phyloP scores from a whole-genome alignment of 2,113 vertebrate species.

The Datnioides undecimradiatus region DNA sequence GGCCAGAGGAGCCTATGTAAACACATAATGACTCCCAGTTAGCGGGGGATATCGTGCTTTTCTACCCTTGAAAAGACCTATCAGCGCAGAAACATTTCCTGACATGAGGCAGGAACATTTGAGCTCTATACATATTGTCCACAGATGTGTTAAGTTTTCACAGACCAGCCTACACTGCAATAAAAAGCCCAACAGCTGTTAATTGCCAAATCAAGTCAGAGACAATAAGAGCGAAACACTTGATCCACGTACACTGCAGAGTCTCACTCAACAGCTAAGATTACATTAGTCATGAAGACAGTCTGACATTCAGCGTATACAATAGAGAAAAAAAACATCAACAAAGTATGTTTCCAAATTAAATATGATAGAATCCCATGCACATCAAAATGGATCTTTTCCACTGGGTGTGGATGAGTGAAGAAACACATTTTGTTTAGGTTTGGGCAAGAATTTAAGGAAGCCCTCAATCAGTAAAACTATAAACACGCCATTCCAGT shows the following conservation, averaged over 20 bases:
- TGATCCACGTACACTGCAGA: slow-evolving; percentile 25
- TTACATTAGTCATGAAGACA: slow-evolving; percentile 55
- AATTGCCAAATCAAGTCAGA: slow-evolving; percentile 65
- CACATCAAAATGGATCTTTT: slow-evolving; percentile 60
- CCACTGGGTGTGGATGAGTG: slow-evolving; percentile 74
- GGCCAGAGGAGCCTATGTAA: slow-evolving; percentile 19
- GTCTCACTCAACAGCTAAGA: slow-evolving; percentile 37
- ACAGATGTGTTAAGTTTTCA: slow-evolving; percentile 75
- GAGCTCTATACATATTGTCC: slow-evolving; percentile 67
- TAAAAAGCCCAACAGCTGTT: slow-evolving; percentile 70
- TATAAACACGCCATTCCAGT: slow-evolving; percentile 80
- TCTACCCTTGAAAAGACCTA: slow-evolving; percentile 56
- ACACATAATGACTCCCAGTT: slow-evolving; percentile 58
- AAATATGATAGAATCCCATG: slow-evolving; percentile 59
- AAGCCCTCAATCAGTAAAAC: slow-evolving; percentile 80
- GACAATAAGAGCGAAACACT: slow-evolving; percentile 31
- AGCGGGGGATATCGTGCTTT: slow-evolving; percentile 40
- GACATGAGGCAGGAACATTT: slow-evolving; percentile 52
- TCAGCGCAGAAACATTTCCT: slow-evolving; percentile 67
- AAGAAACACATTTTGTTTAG: slow-evolving; percentile 81
- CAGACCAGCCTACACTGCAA: slow-evolving; percentile 28
- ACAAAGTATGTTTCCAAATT: slow-evolving; percentile 68
- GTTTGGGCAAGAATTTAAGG: slow-evolving; percentile 77
- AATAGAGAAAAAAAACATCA: slow-evolving; percentile 34
- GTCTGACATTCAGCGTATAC: slow-evolving; percentile 45